Percentiles rank a stretch among this genome's conserved stretches.
Conservation (phyloP, 2,797 vertebrate genomes). For the Darevskia mixta region DNA sequence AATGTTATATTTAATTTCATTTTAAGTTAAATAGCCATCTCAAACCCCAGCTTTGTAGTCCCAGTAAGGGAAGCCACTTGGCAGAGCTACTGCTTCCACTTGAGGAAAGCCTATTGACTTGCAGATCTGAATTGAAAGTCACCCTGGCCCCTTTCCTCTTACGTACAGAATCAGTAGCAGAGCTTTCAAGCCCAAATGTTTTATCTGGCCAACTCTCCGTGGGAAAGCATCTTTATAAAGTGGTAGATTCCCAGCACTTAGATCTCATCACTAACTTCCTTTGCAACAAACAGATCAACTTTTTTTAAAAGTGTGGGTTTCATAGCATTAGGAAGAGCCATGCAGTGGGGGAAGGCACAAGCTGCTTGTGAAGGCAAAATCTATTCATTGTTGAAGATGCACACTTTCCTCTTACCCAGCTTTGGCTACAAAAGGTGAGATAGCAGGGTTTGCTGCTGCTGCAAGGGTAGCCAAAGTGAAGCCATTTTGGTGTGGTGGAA, state of each 20-base stretch:
- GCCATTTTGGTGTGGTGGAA: no score
- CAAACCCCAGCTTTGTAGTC: slow-evolving; percentile 63
- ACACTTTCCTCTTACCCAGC: no score
- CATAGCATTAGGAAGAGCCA: not conserved
- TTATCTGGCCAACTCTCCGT: slow-evolving; percentile 39
- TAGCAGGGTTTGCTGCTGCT: no score
- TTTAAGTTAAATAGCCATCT: slow-evolving; percentile 51
- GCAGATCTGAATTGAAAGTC: slow-evolving; percentile 29
- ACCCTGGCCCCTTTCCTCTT: accelerated
- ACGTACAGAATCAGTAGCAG: not conserved
- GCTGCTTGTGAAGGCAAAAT: not conserved
- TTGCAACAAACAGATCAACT: not conserved
- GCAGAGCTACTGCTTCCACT: slow-evolving; percentile 37
- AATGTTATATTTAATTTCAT: slow-evolving; percentile 63
- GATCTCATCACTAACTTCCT: not conserved
- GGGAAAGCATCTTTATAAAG: slow-evolving; percentile 33
- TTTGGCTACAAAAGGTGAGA: no score
- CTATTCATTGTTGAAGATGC: not conserved
- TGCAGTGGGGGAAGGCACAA: not conserved
- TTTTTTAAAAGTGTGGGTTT: not conserved
- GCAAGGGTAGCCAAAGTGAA: no score
- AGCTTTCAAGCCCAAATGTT: not conserved
- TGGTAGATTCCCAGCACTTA: not conserved
- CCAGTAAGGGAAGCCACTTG: slow-evolving; percentile 56
- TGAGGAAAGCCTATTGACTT: slow-evolving; percentile 45